Base-by-base conservation (phyloP, 2,113 vertebrate genomes). In the Motacilla alba region DNA sequence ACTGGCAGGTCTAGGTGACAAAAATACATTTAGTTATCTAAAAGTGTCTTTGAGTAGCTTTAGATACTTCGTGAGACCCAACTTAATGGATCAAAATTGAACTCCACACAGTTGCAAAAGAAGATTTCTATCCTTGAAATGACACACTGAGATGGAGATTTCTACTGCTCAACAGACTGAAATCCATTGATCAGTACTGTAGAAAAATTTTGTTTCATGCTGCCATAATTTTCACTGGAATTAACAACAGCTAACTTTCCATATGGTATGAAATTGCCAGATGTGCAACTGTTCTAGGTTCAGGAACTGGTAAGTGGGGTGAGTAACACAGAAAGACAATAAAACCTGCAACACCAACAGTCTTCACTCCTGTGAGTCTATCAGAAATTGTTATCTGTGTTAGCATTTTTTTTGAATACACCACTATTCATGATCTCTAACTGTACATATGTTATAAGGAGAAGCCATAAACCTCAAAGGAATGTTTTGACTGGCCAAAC, bases 221-320 rank as follows among this genome's bases (percentile, higher is more conserved):
- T 95, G 69, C 4, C 55, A 85, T 84, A 76, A 39, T 59, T 84
- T 26, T 92, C 77, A 75, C 39, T 7, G 24, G 62, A 96, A 95
- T 91, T 93, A 73, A 70, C 53, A 75, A 47, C 67, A 53, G 56
- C 85, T 89, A 85, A 68, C 55, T 95, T 95, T 41, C 53, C 60
- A 43, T 33, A 47, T 70, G 23, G 24, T 82, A 28, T 82, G 69
- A 92, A 94, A 92, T 46, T 75, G 37, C 37, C 81, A 91, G 55
- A 58, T 46, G 27, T 79, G 55, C 75, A 76, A 31, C 22, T 77
- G 23, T 63, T 89, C 30, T 64, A 43, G 28, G n/a, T 21, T 85
- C 63, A 78, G 44, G 66, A 47, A 30, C 14, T 69, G 49, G 28
- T 33, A 43, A 90, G 37, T n/a, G 37, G 64, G 43, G 53, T 55